Conservation (phyloP, 2,797 vertebrate genomes). For the Catamblyrhynchus diadema region DNA sequence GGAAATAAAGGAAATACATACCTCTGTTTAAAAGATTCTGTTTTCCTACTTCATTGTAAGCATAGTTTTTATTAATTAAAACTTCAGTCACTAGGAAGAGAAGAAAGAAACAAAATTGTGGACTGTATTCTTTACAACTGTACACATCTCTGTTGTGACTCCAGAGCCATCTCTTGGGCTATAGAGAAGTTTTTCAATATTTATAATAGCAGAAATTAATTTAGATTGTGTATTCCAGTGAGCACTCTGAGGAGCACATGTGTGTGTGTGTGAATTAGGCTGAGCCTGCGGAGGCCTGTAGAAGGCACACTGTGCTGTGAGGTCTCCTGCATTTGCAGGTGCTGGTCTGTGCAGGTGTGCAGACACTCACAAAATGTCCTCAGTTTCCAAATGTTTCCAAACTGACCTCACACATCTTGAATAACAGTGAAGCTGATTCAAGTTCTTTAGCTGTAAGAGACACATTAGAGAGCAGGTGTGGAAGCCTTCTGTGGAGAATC, state of each 20-base stretch:
- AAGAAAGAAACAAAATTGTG: slow-evolving; percentile 16
- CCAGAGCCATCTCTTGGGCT: neutral
- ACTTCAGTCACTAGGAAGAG: neutral
- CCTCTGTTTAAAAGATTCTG: slow-evolving; percentile 14
- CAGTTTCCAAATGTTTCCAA: slow-evolving; percentile 78
- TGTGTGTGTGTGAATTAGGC: neutral
- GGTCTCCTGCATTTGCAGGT: neutral
- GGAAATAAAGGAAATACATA: slow-evolving; percentile 54
- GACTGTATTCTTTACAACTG: neutral
- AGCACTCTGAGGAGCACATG: neutral
- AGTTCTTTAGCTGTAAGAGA: slow-evolving; percentile 79
- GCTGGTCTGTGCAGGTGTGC: neutral
- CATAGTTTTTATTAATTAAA: neutral
- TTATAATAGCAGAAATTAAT: neutral
- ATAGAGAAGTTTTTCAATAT: neutral
- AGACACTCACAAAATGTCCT: slow-evolving; percentile 52
- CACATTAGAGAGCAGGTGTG: slow-evolving; percentile 77
- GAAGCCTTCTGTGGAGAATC: slow-evolving; percentile 81
- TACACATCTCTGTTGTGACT: neutral
- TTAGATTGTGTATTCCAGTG: neutral
- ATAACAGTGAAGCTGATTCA: slow-evolving; percentile 80
- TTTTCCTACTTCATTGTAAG: slow-evolving; percentile 27
- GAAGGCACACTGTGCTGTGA: neutral
- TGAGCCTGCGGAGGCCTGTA: neutral
- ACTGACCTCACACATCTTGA: slow-evolving; percentile 75